phyloP scores from a whole-genome alignment of 2,888 invertebrate genomes.

The Odontocolon sp. region DNA sequence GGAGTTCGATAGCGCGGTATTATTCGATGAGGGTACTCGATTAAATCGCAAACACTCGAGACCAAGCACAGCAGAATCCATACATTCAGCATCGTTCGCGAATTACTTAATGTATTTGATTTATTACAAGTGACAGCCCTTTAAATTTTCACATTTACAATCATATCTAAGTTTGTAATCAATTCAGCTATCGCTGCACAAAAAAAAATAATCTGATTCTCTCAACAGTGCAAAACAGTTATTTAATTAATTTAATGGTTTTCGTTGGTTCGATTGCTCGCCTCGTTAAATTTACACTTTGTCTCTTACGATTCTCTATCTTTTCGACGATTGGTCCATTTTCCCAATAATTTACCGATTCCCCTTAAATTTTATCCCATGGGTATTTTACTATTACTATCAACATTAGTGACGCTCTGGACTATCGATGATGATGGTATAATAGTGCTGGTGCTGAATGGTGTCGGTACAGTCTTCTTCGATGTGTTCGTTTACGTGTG shows the following conservation, averaged over 20 bases:
- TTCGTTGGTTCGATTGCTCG: too few relatives aligned
- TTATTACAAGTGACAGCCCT: too few relatives aligned
- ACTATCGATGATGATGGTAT: constrained; percentile 52
- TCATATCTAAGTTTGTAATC: neutral
- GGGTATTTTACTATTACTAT: constrained; percentile 53
- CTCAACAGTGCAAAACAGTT: neutral
- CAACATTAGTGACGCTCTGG: constrained; percentile 46
- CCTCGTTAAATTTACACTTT: too few relatives aligned
- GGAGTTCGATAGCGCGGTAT: neutral
- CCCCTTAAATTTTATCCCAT: constrained; percentile 17
- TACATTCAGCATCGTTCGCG: neutral
- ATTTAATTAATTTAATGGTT: neutral
- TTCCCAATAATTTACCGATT: constrained; percentile 23
- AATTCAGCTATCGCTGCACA: neutral
- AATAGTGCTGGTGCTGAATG: constrained; percentile 48
- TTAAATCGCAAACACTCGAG: constrained; percentile 12
- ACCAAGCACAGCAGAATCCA: constrained; percentile 24
- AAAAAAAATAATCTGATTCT: neutral
- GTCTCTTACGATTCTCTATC: too few relatives aligned
- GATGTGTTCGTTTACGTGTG: constrained; percentile 26
- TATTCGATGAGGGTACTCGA: neutral
- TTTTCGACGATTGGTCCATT: neutral
- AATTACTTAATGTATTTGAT: neutral
- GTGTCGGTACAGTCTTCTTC: constrained; percentile 13
- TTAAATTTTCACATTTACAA: too few relatives aligned